Percentiles rank a stretch among this genome's conserved stretches.
These are phyloP conservation scores for Abrostola triplasia DNA, from an alignment of 2,888 invertebrate species.

Conservation along the genomic window DNA sequence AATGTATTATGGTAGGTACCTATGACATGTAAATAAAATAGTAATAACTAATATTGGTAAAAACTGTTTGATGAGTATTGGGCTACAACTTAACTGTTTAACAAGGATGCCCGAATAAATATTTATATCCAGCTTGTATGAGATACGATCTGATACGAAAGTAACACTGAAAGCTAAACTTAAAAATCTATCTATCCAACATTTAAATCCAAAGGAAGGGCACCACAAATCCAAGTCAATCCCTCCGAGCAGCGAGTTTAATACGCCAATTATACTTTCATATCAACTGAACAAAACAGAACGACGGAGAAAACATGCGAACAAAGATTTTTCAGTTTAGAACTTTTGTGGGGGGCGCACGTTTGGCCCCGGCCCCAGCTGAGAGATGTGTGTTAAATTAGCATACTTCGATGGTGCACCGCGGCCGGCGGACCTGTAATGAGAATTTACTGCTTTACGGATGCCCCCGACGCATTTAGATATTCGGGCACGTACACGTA, in stretches of 20 bases:
- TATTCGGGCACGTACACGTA: constrained; percentile 59
- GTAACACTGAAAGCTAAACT: no score
- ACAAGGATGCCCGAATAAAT: no score
- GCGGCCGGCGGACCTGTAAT: constrained; percentile 65
- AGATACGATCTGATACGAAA: no score
- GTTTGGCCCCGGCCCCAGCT: constrained; percentile 38
- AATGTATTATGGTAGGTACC: no score
- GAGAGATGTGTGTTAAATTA: constrained; percentile 75
- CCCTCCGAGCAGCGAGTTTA: not conserved
- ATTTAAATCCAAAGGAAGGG: no score
- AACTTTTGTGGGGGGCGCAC: constrained; percentile 19
- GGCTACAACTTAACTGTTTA: no score
- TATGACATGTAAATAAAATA: no score
- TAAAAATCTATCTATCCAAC: no score
- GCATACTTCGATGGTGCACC: constrained; percentile 76
- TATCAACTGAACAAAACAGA: not conserved
- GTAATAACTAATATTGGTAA: no score
- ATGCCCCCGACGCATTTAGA: constrained; percentile 59
- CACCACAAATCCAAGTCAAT: no score
- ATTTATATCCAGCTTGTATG: no score
- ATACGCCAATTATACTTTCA: constrained; percentile 1
- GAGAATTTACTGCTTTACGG: constrained; percentile 74
- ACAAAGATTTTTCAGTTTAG: constrained; percentile 18
- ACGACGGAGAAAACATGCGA: not conserved
- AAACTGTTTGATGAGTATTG: no score